Conservation (phyloP, 2,888 invertebrate species). For the Ophraella communa region DNA sequence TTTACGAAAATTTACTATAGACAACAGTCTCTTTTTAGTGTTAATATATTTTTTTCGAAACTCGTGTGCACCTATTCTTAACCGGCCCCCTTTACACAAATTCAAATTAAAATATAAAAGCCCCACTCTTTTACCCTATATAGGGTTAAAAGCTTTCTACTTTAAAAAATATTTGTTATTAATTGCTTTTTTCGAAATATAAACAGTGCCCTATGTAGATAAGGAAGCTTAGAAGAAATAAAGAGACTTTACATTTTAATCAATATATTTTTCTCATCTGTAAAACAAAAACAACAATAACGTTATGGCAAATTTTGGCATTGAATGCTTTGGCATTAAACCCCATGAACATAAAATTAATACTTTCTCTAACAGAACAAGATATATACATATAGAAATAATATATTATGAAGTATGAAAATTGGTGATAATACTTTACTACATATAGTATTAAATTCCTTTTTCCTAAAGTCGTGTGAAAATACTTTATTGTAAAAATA, state of each 20-base stretch:
- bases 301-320: conserved; percentile 61
- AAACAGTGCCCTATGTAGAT: too few species aligned
- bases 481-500: conserved; percentile 59
- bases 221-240: too few species aligned
- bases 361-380: conserved; percentile 46
- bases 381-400: conserved; percentile 46
- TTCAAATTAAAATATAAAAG: too few species aligned
- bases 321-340: conserved; percentile 62
- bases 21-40: too few species aligned
- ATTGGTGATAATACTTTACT: conserved; percentile 49
- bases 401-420: conserved; percentile 45
- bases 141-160: too few species aligned
- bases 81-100: too few species aligned
- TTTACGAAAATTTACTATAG: too few species aligned
- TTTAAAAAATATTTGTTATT: too few species aligned
- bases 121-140: too few species aligned
- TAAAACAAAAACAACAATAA: conserved; percentile 58
- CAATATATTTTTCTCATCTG: conserved; percentile 51
- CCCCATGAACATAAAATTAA: conserved; percentile 51
- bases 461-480: conserved; percentile 53
- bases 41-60: too few species aligned
- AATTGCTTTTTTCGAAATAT: too few species aligned
- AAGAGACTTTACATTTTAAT: conserved; percentile 36
- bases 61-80: too few species aligned
- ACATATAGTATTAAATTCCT: conserved; percentile 42